Evolutionary conservation across 2,888 invertebrate genomes (phyloP), one percentile per base, ranked within the genome.

Genomic region (Ectemnius continuus): DNA sequence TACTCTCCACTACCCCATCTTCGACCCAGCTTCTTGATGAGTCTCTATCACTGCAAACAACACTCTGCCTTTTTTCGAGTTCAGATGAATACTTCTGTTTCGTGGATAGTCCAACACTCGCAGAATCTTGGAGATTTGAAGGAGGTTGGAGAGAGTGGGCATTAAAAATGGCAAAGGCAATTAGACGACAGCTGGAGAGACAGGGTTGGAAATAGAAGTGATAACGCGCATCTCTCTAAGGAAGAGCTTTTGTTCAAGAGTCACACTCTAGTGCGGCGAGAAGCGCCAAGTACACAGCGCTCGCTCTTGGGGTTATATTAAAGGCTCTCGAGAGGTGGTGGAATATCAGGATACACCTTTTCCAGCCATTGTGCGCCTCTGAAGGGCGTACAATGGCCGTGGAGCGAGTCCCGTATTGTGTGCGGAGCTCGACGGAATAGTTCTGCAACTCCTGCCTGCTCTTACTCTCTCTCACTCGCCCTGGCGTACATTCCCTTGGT

Each of bases 311-410:
- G 70, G 72, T 73, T 80, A 82, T 71, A 80, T 82, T 81, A 81
- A 72, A 73, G 75, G 63, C 71, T 76, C 81, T 71, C 64, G 80
- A 78, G 88, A 86, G 82, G 84, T 84, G 86, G 85, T 74, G 84
- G 85, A 85, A 85, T 88, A 89, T 87, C 87, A 88, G 85, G 86
- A 85, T 87, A 86, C 88, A 86, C 87, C 86, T 87, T 86, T 88
- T 85, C 84, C 81, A 84, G 83, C 82, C 83, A 87, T 86, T 86
- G 86, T 87, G 81, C 72, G 78, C 62, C 79, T 82, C 80, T 79
- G 84, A 82, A 83, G 83, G 80, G 78, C 80, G 79, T 82, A 86
- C 87, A 85, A 86, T 86, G 80, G 86, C 86, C 84, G 82, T 82
- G 81, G 83, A 87, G 85, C 84, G 84, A 85, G 83, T 81, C 84